A percentile compares a stretch with the other conserved stretches of the same genome.
Evolutionary conservation across 2,888 invertebrate genomes (phyloP).

Genomic region (Andrena haemorrhoa): DNA sequence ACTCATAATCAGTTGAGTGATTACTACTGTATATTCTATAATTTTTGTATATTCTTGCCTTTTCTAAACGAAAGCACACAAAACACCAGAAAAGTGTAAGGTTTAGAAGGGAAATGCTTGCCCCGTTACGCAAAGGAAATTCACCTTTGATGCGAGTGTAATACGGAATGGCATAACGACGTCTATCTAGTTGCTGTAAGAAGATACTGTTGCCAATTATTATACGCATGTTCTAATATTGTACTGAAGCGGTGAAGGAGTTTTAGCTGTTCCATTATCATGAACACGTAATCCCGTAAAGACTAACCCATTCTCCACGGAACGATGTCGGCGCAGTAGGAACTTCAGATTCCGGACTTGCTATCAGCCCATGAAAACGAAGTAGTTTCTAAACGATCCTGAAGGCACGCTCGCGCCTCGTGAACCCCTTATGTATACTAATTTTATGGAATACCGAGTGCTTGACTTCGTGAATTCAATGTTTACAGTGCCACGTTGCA

Average conservation of each 20-base stretch:
- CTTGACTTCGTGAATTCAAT: constrained; percentile 5
- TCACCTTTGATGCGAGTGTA: constrained; percentile 14
- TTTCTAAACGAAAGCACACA: too few relatives aligned
- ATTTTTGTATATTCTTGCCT: too few relatives aligned
- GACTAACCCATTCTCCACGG: constrained; percentile 27
- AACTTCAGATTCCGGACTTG: constrained; percentile 49
- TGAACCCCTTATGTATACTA: constrained; percentile 25
- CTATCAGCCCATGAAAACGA: constrained; percentile 56
- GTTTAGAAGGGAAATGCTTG: neutral
- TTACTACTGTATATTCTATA: too few relatives aligned
- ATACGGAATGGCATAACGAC: constrained; percentile 2
- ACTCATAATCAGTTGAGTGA: too few relatives aligned
- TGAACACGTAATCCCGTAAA: constrained; percentile 60
- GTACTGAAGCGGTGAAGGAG: constrained; percentile 40
- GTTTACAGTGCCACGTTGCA: constrained; percentile 9
- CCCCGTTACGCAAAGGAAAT: neutral
- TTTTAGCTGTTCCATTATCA: constrained; percentile 52
- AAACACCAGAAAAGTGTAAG: too few relatives aligned
- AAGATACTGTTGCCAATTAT: constrained; percentile 54
- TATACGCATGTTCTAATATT: constrained; percentile 60
- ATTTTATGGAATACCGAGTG: constrained; percentile 34
- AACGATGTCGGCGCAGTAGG: constrained; percentile 26
- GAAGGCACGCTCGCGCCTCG: constrained; percentile 21
- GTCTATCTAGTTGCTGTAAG: constrained; percentile 19
- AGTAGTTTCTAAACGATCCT: constrained; percentile 58